These are phyloP conservation scores for Leptobrachium leishanense DNA, from an alignment of 2,113 vertebrate species.

Conservation along the genomic window DNA sequence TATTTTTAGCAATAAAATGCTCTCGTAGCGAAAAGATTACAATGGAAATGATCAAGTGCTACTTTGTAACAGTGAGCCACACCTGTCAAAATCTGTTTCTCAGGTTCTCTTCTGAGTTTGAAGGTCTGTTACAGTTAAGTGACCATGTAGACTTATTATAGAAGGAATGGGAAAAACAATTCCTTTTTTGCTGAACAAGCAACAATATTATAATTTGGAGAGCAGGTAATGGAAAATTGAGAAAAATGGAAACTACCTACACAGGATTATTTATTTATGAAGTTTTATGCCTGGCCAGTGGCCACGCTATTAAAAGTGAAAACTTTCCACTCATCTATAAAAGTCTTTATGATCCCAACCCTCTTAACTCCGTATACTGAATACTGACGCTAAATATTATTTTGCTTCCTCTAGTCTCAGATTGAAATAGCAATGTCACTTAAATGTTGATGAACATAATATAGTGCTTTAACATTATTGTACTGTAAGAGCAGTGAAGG, in stretches of 20 bases:
- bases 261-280: background rate
- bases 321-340: too few species aligned
- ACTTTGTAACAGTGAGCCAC: conserved; percentile 73
- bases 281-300: background rate
- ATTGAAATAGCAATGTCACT: too few species aligned
- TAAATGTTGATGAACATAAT: too few species aligned
- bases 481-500: too few species aligned
- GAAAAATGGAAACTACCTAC: background rate
- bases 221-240: background rate
- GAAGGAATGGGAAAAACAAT: background rate
- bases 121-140: conserved; percentile 56
- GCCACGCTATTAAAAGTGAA: too few species aligned
- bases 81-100: conserved; percentile 78
- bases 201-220: background rate
- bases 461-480: too few species aligned
- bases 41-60: conserved; percentile 82
- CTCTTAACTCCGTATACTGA: too few species aligned
- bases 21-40: conserved; percentile 65
- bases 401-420: too few species aligned
- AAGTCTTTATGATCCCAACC: too few species aligned
- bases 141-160: background rate
- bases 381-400: too few species aligned
- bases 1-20: too few species aligned
- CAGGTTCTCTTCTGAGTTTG: conserved; percentile 72
- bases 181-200: background rate